These are phyloP conservation scores for Philotrypesis tridentata DNA, from an alignment of 1,140 invertebrate species.

Conservation along the genomic window DNA sequence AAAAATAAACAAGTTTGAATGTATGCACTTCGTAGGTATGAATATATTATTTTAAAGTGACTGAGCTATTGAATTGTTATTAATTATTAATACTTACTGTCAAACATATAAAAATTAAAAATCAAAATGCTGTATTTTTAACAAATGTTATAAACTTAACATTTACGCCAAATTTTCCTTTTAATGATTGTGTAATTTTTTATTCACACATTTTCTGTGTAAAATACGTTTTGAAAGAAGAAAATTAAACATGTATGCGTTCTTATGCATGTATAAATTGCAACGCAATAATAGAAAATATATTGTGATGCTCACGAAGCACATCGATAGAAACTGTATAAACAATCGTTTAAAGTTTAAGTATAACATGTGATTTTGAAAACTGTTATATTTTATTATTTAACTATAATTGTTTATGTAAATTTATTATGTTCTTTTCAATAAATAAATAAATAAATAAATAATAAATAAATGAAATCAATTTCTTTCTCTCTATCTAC, in stretches of 20 bases:
- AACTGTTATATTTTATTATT: slow-evolving; percentile 74
- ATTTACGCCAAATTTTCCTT: too few species aligned
- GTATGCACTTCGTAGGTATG: slow-evolving; percentile 5
- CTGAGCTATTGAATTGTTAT: too few species aligned
- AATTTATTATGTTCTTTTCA: slow-evolving; percentile 74
- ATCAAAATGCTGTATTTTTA: too few species aligned
- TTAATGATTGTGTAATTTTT: too few species aligned
- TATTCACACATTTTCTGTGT: slow-evolving; percentile 6
- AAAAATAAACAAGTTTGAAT: slow-evolving; percentile 37
- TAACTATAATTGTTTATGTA: slow-evolving; percentile 73
- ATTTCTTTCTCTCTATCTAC: slow-evolving; percentile 21
- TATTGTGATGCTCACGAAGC: slow-evolving; percentile 73
- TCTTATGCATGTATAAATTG: slow-evolving; percentile 70
- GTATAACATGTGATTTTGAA: slow-evolving; percentile 74
- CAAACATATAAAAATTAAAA: too few species aligned
- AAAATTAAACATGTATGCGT: slow-evolving; percentile 50
- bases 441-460: slow-evolving; percentile 68
- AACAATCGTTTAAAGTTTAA: slow-evolving; percentile 69
- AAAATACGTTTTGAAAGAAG: slow-evolving; percentile 39
- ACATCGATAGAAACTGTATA: slow-evolving; percentile 69
- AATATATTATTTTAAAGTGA: slow-evolving; percentile 12
- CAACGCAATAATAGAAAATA: slow-evolving; percentile 72
- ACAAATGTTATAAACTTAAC: too few species aligned
- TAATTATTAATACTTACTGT: too few species aligned
- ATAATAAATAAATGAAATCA: slow-evolving; percentile 48